Base-by-base conservation (phyloP, 2,797 vertebrate genomes). In the Pangasius larnaudii region DNA sequence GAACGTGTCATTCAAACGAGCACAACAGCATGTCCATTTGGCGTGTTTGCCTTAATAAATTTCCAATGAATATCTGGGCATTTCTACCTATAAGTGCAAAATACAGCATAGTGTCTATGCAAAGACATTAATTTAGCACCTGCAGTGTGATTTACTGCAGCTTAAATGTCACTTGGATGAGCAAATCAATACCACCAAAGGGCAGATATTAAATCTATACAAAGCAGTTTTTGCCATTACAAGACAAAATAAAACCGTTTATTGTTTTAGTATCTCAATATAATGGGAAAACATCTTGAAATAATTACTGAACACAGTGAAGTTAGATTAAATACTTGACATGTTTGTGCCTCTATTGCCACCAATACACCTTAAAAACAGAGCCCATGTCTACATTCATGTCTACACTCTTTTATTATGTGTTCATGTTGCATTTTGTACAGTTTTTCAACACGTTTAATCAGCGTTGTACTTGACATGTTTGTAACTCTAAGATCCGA, bases 141-240 rank as follows among this genome's bases (percentile, higher is more conserved):
- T 7, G 22, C 56, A 59, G 56, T 61, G 78, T 80, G 33, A 80
- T 36, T 42, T 61, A 42, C 56, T 61, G 56, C 56, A 61, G 56
- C 33, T 24, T 39, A 81, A 81, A 81, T 81, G 56, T 59, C 56
- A 59, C 33, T 59, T 59, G 78, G 77, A 14, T 49, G 53, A 80
- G 78, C 78, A 80, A 80, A 80, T 80, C 78, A 80, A 80, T 80
- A 59, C 53, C 56, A 59, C 78, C 33, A 59, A 39, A 42, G 78
- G 78, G 56, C 78, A 81, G 78, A 61, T 81, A 81, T 81, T 81
- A 81, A 81, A 81, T 61, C 56, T 42, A 14, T 6, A 39, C 56
- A 14, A 78, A 56, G n/a, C n/a, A 1, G 8, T 53, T n/a, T 77
- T 78, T 78, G 75, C 49, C 49, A 19, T 19, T 53, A 33, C 46